A percentile compares a stretch with the other conserved stretches of the same genome.
Conservation (phyloP, 2,797 vertebrate species). For the Gorsachius magnificus region DNA sequence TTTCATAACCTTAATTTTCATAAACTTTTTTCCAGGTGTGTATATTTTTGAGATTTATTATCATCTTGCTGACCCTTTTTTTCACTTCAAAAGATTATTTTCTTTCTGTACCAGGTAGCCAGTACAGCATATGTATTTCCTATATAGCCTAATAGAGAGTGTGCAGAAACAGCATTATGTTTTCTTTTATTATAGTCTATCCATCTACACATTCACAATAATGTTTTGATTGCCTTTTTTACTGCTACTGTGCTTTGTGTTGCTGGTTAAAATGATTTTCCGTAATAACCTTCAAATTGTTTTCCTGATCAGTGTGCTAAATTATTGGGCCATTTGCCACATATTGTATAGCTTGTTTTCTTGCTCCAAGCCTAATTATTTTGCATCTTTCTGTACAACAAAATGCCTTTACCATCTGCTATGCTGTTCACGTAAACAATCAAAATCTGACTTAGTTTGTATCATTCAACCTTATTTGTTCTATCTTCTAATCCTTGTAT, state of each 20-base stretch:
- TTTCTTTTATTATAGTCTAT: conserved; percentile 37
- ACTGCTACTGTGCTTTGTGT: not conserved
- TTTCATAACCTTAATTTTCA: not conserved
- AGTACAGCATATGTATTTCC: not conserved
- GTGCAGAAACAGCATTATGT: not conserved
- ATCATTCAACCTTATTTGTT: not conserved
- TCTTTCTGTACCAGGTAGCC: not conserved
- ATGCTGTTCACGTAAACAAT: not conserved
- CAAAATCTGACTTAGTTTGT: not conserved
- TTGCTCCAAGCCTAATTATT: conserved; percentile 48
- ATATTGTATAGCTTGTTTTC: conserved; percentile 34
- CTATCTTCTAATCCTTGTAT: not conserved
- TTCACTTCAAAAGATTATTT: not conserved
- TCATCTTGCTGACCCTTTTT: not conserved
- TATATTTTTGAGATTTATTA: not conserved
- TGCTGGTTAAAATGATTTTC: conserved; percentile 48
- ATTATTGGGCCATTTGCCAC: conserved; percentile 57
- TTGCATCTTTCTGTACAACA: conserved; percentile 19
- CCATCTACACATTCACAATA: not conserved
- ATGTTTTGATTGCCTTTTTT: conserved; percentile 48
- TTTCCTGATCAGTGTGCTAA: conserved; percentile 49
- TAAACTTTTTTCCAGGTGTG: not conserved
- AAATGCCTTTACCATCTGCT: conserved; percentile 29
- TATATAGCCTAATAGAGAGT: not conserved
- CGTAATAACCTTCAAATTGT: conserved; percentile 40